A percentile compares a stretch with the other conserved stretches of the same genome.
phyloP scores from a whole-genome alignment of 2,113 vertebrate genomes.

The Cavia aperea region DNA sequence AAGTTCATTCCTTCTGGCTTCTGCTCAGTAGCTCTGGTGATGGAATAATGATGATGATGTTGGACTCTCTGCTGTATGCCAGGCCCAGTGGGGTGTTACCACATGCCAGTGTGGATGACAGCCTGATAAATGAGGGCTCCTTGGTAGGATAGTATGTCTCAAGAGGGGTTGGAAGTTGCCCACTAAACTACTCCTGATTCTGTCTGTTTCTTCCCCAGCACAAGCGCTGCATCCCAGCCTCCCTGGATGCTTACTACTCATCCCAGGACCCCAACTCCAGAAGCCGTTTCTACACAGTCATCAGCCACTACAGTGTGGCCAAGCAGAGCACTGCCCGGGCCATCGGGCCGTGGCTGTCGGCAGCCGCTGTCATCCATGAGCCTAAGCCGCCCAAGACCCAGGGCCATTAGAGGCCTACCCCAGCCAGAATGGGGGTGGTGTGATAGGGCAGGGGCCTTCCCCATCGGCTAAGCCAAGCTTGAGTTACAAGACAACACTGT shows the following conservation, averaged over 20 bases:
- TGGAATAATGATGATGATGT: no score
- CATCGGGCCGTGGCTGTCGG: constrained; percentile 93
- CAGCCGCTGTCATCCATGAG: constrained; percentile 84
- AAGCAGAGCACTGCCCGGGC: constrained; percentile 97
- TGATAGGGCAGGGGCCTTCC: constrained; percentile 43
- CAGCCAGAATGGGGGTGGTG: constrained; percentile 5
- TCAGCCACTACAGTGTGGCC: constrained; percentile 99
- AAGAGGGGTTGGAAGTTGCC: background rate
- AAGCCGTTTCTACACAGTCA: constrained; percentile 97
- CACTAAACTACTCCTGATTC: background rate
- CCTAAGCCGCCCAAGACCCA: constrained; percentile 87
- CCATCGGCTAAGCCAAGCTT: constrained; percentile 65
- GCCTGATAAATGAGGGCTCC: fast-evolving
- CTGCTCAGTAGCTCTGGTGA: background rate
- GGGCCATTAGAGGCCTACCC: constrained; percentile 81
- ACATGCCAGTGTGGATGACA: background rate
- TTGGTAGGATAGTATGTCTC: fast-evolving
- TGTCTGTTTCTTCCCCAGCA: constrained; percentile 78
- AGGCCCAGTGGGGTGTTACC: background rate
- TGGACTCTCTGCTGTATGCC: background rate
- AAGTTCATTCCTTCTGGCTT: background rate
- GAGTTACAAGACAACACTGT: constrained; percentile 66
- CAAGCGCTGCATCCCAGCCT: constrained; percentile 97
- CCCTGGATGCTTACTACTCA: constrained; percentile 95
- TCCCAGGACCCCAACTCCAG: constrained; percentile 94